Conservation (phyloP, 2,888 invertebrate genomes). For the Barypeithes pellucidus region DNA sequence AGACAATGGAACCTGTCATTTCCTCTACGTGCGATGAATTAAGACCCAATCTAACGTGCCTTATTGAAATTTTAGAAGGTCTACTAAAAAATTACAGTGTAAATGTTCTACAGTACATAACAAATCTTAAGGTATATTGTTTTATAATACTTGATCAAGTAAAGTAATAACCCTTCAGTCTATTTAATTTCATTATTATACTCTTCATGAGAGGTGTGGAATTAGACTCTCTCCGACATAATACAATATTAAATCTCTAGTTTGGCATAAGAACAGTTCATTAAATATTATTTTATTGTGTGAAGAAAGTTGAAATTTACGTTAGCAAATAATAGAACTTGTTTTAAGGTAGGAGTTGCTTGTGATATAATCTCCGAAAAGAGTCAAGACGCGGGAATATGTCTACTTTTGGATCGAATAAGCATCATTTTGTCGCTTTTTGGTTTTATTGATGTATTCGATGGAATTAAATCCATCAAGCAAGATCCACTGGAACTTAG, state of each 20-base stretch:
- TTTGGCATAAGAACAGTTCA: no score
- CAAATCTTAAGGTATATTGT: conserved; percentile 30
- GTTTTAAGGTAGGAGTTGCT: conserved; percentile 36
- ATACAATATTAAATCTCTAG: no score
- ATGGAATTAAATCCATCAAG: conserved; percentile 46
- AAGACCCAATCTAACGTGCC: conserved; percentile 25
- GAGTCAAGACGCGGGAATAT: conserved; percentile 1
- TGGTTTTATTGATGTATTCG: conserved; percentile 40
- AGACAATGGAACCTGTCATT: not conserved
- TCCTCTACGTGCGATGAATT: not conserved
- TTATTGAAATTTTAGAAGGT: conserved; percentile 41
- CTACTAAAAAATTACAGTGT: conserved; percentile 37
- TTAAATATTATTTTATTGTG: no score
- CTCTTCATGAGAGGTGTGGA: no score
- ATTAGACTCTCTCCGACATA: no score
- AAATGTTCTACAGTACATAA: conserved; percentile 23
- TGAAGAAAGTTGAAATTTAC: no score
- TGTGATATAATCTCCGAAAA: conserved; percentile 38
- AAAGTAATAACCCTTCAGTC: no score
- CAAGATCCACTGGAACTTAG: conserved; percentile 43
- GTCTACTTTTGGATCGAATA: conserved; percentile 38
- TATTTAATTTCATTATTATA: no score
- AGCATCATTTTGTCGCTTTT: conserved; percentile 40
- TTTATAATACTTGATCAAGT: no score
- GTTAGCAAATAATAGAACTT: not conserved